Evolutionary conservation across 1,140 invertebrate genomes (phyloP).

Genomic region (Zaprionus tsacasi): DNA sequence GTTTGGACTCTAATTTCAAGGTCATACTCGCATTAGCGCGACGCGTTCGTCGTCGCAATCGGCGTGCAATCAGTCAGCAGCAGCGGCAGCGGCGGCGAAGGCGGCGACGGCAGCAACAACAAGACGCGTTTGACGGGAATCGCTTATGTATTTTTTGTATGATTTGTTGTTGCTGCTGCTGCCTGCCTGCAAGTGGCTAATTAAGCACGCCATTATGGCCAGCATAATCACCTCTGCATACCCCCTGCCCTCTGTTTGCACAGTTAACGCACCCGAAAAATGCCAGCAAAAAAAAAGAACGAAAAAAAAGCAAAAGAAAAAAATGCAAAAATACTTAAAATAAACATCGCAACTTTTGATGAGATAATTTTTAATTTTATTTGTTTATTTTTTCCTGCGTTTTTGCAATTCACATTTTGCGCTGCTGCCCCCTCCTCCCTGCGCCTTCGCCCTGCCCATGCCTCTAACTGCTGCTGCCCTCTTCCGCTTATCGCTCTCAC

Average conservation of each 20-base stretch:
- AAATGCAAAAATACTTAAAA: slow-evolving; percentile 37
- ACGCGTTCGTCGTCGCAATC: slow-evolving; percentile 24
- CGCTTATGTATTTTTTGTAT: slow-evolving; percentile 46
- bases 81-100: too few species aligned
- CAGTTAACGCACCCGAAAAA: slow-evolving; percentile 56
- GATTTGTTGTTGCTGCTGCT: slow-evolving; percentile 14
- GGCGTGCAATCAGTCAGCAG: slow-evolving; percentile 66
- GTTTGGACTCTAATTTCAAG: slow-evolving; percentile 67
- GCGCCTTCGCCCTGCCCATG: slow-evolving; percentile 1
- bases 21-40: slow-evolving; percentile 61
- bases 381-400: slow-evolving; percentile 71
- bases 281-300: neutral
- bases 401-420: slow-evolving; percentile 68
- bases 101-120: slow-evolving; percentile 14
- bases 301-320: neutral
- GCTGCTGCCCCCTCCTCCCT: slow-evolving; percentile 1
- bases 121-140: slow-evolving; percentile 37
- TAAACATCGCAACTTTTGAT: slow-evolving; percentile 56
- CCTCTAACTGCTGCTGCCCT: neutral
- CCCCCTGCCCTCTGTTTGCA: neutral
- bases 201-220: slow-evolving; percentile 33
- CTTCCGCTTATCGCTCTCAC: slow-evolving; percentile 16
- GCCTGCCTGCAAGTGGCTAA: slow-evolving; percentile 33
- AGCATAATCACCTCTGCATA: slow-evolving; percentile 31
- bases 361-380: slow-evolving; percentile 77